phyloP scores from a whole-genome alignment of 37 sponge, comb jelly and placozoan species.

The Axinella damicornis region DNA sequence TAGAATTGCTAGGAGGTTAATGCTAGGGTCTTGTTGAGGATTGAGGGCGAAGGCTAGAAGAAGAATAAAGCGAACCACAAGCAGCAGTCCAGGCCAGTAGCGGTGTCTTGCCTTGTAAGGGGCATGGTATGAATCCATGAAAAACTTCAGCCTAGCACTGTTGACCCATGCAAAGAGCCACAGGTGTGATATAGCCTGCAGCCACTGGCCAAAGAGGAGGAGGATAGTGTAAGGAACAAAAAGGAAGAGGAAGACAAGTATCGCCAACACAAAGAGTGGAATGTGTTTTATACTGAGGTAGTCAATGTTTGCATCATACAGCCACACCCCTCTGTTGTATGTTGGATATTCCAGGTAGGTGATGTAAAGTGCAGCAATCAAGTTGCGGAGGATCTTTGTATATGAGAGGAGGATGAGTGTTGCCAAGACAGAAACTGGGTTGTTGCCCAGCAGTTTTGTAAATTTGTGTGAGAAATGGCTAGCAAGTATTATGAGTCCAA shows the following conservation, averaged over 20 bases:
- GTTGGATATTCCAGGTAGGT: background rate
- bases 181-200: background rate
- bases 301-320: background rate
- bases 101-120: no score
- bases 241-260: background rate
- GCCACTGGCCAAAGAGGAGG: slow-evolving; percentile 2
- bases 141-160: no score
- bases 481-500: background rate
- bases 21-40: no score
- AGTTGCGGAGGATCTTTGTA: background rate
- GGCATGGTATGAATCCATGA: no score
- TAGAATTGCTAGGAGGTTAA: no score
- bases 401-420: slow-evolving; percentile 7
- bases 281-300: background rate
- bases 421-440: slow-evolving; percentile 9
- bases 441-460: background rate
- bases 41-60: no score
- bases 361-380: background rate
- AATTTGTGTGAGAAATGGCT: background rate
- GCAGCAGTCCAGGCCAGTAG: no score
- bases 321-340: background rate
- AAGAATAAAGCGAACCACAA: no score
- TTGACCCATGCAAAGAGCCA: no score
- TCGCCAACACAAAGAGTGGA: background rate
- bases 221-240: background rate